Evolutionary conservation across 2,888 invertebrate species (phyloP).

Genomic region (Drosophila formosana): DNA sequence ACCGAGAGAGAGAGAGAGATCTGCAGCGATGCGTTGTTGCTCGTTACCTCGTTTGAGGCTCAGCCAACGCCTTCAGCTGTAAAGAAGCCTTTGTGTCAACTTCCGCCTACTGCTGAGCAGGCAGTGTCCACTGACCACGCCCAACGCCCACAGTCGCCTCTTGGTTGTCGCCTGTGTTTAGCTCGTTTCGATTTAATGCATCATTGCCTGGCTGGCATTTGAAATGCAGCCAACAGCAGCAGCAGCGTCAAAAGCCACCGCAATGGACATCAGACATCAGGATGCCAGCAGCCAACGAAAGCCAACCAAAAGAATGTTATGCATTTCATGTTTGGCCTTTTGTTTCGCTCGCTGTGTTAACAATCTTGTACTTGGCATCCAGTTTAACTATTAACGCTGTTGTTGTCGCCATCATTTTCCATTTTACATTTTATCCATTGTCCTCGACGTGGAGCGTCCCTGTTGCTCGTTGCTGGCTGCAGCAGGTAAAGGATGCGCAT

Average conservation of each 20-base stretch:
- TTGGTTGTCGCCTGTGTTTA: conserved; percentile 24
- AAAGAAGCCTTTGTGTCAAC: conserved; percentile 55
- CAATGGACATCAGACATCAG: conserved; percentile 23
- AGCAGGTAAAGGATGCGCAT: conserved; percentile 61
- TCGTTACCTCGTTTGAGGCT: conserved; percentile 52
- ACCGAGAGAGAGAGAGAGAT: background rate
- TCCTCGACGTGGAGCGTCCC: conserved; percentile 31
- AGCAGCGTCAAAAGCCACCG: conserved; percentile 15
- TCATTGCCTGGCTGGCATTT: conserved; percentile 62
- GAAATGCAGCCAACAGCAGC: conserved; percentile 47
- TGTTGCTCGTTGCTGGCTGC: conserved; percentile 7
- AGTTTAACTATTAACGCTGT: conserved; percentile 51
- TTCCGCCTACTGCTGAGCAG: conserved; percentile 29
- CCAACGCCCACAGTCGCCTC: conserved; percentile 10
- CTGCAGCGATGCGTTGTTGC: conserved; percentile 6
- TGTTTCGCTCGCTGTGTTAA: conserved; percentile 40
- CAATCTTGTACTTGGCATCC: conserved; percentile 57
- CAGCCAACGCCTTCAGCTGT: conserved; percentile 48
- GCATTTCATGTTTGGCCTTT: conserved; percentile 61
- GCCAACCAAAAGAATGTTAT: conserved; percentile 53
- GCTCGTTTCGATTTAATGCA: conserved; percentile 71
- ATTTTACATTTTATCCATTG: conserved; percentile 48
- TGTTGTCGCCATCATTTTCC: conserved; percentile 50
- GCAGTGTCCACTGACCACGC: conserved; percentile 32
- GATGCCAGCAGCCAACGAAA: background rate